Evolutionary conservation across 2,888 invertebrate species (phyloP).

Genomic region (Hemistola chrysoprasaria): DNA sequence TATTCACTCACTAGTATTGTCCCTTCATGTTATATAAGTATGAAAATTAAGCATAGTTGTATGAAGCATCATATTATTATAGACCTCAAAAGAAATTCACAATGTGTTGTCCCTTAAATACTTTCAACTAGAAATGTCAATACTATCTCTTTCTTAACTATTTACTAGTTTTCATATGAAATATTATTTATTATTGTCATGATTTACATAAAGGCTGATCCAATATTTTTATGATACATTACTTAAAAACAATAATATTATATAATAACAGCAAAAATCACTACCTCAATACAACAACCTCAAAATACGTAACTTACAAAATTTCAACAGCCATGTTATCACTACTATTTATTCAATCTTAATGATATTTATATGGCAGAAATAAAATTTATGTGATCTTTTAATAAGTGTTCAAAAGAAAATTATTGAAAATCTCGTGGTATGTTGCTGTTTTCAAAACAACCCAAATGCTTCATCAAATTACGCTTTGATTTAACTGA

Average conservation of each 20-base stretch:
- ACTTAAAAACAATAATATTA: slow-evolving; percentile 50
- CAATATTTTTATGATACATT: slow-evolving; percentile 16
- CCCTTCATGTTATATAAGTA: slow-evolving; percentile 6
- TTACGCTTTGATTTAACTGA: too few relatives aligned
- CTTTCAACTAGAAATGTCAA: background rate
- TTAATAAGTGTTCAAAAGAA: too few relatives aligned
- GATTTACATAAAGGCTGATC: slow-evolving; percentile 61
- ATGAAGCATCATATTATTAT: too few relatives aligned
- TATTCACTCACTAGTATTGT: slow-evolving; percentile 16
- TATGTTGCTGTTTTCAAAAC: too few relatives aligned
- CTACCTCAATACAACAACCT: slow-evolving; percentile 70
- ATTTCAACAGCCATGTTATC: slow-evolving; percentile 79
- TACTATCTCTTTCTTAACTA: background rate
- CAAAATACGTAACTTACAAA: slow-evolving; percentile 65
- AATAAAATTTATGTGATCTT: slow-evolving; percentile 45
- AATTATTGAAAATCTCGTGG: too few relatives aligned
- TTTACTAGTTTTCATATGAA: background rate
- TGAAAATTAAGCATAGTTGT: too few relatives aligned
- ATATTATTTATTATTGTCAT: slow-evolving; percentile 51
- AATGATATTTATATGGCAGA: slow-evolving; percentile 29
- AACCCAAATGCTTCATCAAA: too few relatives aligned
- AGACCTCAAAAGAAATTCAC: too few relatives aligned
- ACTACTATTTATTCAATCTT: slow-evolving; percentile 49
- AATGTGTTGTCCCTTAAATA: too few relatives aligned
- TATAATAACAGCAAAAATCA: slow-evolving; percentile 56